Evolutionary conservation across 2,888 invertebrate species (phyloP).

Genomic region (Plagodis pulveraria): DNA sequence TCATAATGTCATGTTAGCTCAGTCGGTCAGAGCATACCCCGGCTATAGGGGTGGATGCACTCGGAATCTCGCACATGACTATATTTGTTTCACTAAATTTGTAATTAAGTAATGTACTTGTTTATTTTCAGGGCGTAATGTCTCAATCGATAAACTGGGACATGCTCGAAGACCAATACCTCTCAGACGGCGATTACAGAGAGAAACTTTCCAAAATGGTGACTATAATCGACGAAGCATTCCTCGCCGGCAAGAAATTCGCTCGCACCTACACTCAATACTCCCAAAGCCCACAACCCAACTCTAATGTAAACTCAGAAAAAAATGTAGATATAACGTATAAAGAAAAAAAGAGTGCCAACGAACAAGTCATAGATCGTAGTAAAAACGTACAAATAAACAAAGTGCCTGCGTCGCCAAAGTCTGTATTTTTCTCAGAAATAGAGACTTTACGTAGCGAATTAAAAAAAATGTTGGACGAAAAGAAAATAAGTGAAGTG

Average conservation of each 20-base stretch:
- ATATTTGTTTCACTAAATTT: no score
- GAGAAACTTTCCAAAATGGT: constrained; percentile 95
- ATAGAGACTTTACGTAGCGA: constrained; percentile 57
- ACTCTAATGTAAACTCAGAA: constrained; percentile 25
- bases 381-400: constrained; percentile 52
- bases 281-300: constrained; percentile 30
- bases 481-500: constrained; percentile 68
- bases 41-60: no score
- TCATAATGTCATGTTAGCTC: no score
- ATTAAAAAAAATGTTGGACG: constrained; percentile 60
- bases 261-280: constrained; percentile 84
- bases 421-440: constrained; percentile 42
- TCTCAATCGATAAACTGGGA: constrained; percentile 98
- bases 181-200: constrained; percentile 91
- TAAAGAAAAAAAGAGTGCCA: constrained; percentile 48
- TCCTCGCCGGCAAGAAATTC: constrained; percentile 90
- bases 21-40: no score
- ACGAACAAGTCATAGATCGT: constrained; percentile 45
- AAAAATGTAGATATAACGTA: constrained; percentile 64
- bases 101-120: no score
- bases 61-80: no score
- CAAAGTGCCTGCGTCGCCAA: constrained; percentile 48
- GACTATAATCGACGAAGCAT: constrained; percentile 90
- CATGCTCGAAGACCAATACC: constrained; percentile 94
- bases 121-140: constrained; percentile 92